A percentile compares a stretch with the other conserved stretches of the same genome.
These are phyloP conservation scores for Ivindomyrus marchei DNA, from an alignment of 2,113 vertebrate species.

Conservation along the genomic window DNA sequence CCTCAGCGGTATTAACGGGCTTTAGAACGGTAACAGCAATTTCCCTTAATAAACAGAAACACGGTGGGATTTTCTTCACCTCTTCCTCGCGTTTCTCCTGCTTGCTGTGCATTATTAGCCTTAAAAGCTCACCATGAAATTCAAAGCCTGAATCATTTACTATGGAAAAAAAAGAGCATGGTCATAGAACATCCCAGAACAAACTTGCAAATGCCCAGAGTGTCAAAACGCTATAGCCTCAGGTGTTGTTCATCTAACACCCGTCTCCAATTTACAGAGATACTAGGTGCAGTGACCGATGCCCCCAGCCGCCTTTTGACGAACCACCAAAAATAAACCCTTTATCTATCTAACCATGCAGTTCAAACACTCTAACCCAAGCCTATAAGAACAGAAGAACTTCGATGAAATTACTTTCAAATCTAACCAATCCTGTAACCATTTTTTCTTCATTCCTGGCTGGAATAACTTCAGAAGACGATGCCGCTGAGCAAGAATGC, in stretches of 20 bases:
- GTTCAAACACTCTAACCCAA: neutral
- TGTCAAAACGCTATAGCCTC: neutral
- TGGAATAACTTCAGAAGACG: neutral
- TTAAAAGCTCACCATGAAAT: neutral
- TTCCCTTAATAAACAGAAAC: slow-evolving; percentile 14
- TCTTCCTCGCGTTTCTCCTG: neutral
- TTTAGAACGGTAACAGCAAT: neutral
- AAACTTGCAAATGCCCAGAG: neutral
- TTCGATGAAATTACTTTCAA: neutral
- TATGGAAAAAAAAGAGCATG: neutral
- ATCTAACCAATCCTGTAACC: neutral
- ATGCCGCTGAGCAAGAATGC: neutral
- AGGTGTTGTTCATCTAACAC: neutral
- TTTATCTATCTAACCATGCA: neutral
- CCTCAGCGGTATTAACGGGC: neutral
- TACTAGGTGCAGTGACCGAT: neutral
- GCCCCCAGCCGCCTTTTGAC: neutral
- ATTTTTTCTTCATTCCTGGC: neutral
- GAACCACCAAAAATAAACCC: neutral
- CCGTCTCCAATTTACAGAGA: neutral
- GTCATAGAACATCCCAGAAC: neutral
- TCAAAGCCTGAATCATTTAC: neutral
- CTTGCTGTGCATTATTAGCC: neutral
- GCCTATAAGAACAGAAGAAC: neutral
- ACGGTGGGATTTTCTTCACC: neutral